A percentile compares a stretch with the other conserved stretches of the same genome.
Evolutionary conservation across 2,113 vertebrate species (phyloP).

Genomic region (Cynocephalus volans): DNA sequence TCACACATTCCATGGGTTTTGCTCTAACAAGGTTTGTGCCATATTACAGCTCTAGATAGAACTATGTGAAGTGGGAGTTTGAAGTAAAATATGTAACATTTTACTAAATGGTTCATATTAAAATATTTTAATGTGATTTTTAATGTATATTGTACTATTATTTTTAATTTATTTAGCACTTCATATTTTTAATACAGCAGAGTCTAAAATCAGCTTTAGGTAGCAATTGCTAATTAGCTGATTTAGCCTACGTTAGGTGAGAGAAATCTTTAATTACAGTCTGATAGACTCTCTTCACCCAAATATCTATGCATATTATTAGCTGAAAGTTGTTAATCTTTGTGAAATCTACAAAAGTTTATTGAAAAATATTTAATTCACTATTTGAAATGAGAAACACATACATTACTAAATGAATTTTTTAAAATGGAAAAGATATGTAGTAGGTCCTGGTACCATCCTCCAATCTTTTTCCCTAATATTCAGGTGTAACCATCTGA

Average conservation of each 20-base stretch:
- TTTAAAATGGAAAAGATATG: not conserved
- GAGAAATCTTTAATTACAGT: conserved; percentile 9
- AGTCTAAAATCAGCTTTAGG: not conserved
- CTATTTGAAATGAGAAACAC: not conserved
- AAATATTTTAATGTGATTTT: not conserved
- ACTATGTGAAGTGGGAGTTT: not conserved
- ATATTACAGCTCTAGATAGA: not conserved
- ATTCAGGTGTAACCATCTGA: not conserved
- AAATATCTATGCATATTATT: not conserved
- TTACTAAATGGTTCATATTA: not conserved
- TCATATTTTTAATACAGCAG: not conserved
- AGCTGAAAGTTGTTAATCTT: conserved; percentile 19
- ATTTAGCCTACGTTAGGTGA: not conserved
- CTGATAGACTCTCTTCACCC: not conserved
- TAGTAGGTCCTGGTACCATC: not conserved
- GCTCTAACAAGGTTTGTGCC: not conserved
- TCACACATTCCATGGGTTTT: not conserved
- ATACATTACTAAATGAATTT: not conserved
- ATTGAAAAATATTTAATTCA: not conserved
- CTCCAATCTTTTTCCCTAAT: not conserved
- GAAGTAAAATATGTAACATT: not conserved
- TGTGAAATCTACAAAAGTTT: conserved; percentile 19
- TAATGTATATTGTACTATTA: not conserved
- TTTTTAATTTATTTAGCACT: conserved; percentile 17
- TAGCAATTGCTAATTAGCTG: not conserved